phyloP scores from a whole-genome alignment of 1,140 invertebrate species.

The Penaeus vannamei region DNA sequence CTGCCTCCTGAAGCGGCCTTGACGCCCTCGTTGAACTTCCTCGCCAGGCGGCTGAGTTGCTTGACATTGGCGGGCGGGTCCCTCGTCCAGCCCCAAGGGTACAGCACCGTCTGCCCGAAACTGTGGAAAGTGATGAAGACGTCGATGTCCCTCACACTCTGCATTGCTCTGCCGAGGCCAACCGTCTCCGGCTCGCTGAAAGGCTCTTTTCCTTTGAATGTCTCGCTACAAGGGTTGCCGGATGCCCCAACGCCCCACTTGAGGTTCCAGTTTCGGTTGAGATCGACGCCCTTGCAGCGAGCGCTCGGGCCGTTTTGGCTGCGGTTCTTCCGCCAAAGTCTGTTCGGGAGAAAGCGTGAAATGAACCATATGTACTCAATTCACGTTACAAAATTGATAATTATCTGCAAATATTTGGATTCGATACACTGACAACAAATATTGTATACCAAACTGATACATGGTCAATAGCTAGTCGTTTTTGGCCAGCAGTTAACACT shows the following conservation, averaged over 20 bases:
- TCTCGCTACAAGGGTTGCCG: conserved; percentile 78
- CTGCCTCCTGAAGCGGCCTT: conserved; percentile 39
- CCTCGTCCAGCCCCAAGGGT: conserved; percentile 86
- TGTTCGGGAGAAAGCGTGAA: no score
- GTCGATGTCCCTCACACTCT: conserved; percentile 72
- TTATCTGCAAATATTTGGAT: no score
- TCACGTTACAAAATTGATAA: no score
- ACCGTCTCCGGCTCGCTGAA: conserved; percentile 72
- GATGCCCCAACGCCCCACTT: conserved; percentile 74
- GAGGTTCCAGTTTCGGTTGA: conserved; percentile 69
- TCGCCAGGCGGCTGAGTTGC: conserved; percentile 52
- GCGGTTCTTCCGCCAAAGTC: conserved; percentile 69
- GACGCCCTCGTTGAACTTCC: conserved; percentile 59
- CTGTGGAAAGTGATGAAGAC: conserved; percentile 90
- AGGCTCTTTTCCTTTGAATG: conserved; percentile 73
- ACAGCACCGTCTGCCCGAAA: conserved; percentile 89
- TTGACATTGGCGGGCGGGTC: conserved; percentile 57
- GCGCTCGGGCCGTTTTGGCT: conserved; percentile 25
- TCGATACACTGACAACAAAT: no score
- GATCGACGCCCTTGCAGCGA: conserved; percentile 69
- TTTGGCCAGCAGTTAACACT: no score
- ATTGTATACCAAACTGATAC: no score
- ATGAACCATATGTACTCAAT: no score
- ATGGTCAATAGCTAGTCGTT: no score
- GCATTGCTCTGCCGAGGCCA: conserved; percentile 69